Conservation (phyloP, 2,888 invertebrate genomes). For the Ormyrus labotus region DNA sequence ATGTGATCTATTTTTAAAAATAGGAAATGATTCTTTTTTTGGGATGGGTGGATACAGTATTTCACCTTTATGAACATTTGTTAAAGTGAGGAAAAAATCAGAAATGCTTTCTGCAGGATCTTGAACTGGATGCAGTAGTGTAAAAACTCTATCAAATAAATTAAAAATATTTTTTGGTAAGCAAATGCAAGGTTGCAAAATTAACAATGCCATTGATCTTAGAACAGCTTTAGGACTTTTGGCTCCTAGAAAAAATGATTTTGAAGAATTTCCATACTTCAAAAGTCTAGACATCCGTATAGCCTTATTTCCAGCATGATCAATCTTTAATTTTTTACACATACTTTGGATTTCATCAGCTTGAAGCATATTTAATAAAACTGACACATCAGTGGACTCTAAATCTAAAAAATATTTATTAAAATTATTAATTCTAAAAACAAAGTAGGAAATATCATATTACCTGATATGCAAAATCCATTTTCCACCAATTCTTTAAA, state of each 20-base stretch:
- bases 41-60: constrained; percentile 63
- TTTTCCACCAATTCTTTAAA: constrained; percentile 61
- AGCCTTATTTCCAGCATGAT: constrained; percentile 60
- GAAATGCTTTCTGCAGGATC: constrained; percentile 62
- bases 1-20: constrained; percentile 66
- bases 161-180: constrained; percentile 60
- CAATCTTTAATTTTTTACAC: constrained; percentile 63
- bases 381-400: constrained; percentile 53
- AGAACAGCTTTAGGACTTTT: constrained; percentile 62
- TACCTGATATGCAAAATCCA: constrained; percentile 57
- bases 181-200: constrained; percentile 63
- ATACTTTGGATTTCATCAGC: constrained; percentile 63
- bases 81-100: constrained; percentile 64
- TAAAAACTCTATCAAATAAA: constrained; percentile 66
- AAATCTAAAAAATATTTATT: constrained; percentile 59
- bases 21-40: constrained; percentile 62
- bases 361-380: constrained; percentile 64
- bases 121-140: constrained; percentile 66
- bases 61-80: constrained; percentile 62
- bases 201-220: constrained; percentile 43
- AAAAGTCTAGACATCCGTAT: constrained; percentile 60
- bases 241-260: constrained; percentile 64
- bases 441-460: constrained; percentile 10
- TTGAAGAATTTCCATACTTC: constrained; percentile 58
- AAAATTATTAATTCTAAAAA: constrained; percentile 8